phyloP scores from a whole-genome alignment of 37 sponge, comb jelly and placozoan genomes.

The Lycopodina hypogea region DNA sequence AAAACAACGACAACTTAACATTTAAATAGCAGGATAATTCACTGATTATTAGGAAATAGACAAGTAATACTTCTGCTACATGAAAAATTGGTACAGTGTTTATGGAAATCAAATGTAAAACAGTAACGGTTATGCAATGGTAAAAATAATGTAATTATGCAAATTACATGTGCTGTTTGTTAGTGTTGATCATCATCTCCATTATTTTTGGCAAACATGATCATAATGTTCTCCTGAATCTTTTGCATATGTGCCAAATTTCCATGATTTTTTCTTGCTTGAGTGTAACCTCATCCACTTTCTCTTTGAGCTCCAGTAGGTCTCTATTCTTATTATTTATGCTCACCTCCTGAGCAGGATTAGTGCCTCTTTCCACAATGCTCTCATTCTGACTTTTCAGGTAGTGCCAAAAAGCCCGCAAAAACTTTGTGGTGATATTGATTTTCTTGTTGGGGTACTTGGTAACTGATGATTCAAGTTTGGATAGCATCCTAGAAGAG shows the following conservation, averaged over 20 bases:
- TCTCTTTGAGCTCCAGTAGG: not conserved
- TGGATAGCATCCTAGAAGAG: conserved; percentile 8
- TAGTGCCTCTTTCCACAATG: not conserved
- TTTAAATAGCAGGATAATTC: too few relatives aligned
- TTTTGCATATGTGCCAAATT: not conserved
- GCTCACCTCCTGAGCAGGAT: not conserved
- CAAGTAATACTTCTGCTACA: too few relatives aligned
- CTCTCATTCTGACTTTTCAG: conserved; percentile 30
- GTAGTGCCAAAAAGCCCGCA: conserved; percentile 30
- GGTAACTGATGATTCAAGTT: conserved; percentile 1
- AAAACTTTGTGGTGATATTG: not conserved
- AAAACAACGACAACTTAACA: too few relatives aligned
- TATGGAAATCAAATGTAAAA: too few relatives aligned
- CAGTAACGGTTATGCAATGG: too few relatives aligned
- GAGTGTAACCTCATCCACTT: conserved; percentile 18
- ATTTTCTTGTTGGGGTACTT: conserved; percentile 38
- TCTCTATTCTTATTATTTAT: not conserved
- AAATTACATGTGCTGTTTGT: too few relatives aligned
- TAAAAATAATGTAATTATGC: too few relatives aligned
- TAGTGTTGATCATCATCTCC: too few relatives aligned
- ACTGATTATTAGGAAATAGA: too few relatives aligned
- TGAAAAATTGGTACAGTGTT: too few relatives aligned
- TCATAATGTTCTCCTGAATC: conserved; percentile 5
- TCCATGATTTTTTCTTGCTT: conserved; percentile 1
- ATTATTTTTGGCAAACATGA: not conserved